Evolutionary conservation across 2,113 vertebrate genomes (phyloP).

Genomic region (Tupaia chinensis): DNA sequence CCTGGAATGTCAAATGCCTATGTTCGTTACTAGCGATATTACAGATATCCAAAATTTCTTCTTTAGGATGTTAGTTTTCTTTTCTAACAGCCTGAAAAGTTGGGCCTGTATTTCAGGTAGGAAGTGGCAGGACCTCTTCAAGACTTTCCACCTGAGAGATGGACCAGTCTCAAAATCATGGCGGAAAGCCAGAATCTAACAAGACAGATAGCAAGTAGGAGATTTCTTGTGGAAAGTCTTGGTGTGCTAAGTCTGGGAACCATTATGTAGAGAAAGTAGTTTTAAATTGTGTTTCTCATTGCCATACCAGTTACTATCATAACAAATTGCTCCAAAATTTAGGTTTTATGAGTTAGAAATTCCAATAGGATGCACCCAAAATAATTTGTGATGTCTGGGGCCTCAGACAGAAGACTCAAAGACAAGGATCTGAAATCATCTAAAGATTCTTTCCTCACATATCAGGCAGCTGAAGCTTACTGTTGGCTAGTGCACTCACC

Average conservation of each 20-base stretch:
- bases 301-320: background rate
- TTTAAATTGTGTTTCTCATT: slow-evolving; percentile 29
- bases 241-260: background rate
- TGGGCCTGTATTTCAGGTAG: background rate
- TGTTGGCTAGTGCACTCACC: background rate
- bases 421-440: background rate
- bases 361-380: background rate
- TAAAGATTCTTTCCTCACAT: background rate
- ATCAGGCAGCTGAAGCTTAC: background rate
- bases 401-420: background rate
- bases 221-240: background rate
- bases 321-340: background rate
- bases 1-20: background rate
- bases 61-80: background rate
- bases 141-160: background rate
- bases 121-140: background rate
- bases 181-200: background rate
- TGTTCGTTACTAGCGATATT: background rate
- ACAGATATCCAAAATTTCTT: background rate
- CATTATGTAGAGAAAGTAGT: background rate
- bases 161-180: background rate
- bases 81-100: background rate
- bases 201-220: background rate
- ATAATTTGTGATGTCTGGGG: background rate
- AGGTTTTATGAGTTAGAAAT: background rate